phyloP scores from a whole-genome alignment of 2,113 vertebrate species.

The Serilophus lunatus region DNA sequence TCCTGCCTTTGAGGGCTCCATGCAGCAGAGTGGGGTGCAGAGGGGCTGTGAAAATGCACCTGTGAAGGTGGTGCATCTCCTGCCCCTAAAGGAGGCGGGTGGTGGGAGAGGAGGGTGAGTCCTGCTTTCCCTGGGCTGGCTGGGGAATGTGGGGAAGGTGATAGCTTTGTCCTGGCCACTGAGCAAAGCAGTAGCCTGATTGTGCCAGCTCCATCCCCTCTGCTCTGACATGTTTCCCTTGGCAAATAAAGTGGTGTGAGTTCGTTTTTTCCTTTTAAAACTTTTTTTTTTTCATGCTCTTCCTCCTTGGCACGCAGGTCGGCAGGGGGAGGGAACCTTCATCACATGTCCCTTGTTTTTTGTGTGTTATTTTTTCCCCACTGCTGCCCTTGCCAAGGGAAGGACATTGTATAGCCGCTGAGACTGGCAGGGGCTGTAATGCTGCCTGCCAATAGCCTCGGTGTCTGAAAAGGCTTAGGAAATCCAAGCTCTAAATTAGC shows the following conservation, averaged over 20 bases:
- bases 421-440: constrained; percentile 34
- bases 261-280: background rate
- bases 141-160: accelerated
- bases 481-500: constrained; percentile 51
- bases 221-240: background rate
- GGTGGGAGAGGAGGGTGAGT: background rate
- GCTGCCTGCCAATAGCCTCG: constrained; percentile 39
- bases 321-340: background rate
- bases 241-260: background rate
- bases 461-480: constrained; percentile 32
- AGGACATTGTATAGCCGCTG: constrained; percentile 33
- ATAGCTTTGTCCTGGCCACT: background rate
- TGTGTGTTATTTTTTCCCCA: constrained; percentile 53
- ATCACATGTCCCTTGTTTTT: constrained; percentile 47
- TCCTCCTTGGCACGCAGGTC: background rate
- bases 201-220: background rate
- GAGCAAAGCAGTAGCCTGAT: accelerated
- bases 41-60: background rate
- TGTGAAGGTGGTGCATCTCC: background rate
- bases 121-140: background rate
- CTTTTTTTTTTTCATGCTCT: background rate
- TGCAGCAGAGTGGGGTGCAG: accelerated
- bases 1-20: background rate
- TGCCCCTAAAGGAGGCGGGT: background rate
- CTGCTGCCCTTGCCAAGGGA: constrained; percentile 47